These are phyloP conservation scores for Nebria brevicollis DNA, from an alignment of 2,888 invertebrate species.

Conservation along the genomic window DNA sequence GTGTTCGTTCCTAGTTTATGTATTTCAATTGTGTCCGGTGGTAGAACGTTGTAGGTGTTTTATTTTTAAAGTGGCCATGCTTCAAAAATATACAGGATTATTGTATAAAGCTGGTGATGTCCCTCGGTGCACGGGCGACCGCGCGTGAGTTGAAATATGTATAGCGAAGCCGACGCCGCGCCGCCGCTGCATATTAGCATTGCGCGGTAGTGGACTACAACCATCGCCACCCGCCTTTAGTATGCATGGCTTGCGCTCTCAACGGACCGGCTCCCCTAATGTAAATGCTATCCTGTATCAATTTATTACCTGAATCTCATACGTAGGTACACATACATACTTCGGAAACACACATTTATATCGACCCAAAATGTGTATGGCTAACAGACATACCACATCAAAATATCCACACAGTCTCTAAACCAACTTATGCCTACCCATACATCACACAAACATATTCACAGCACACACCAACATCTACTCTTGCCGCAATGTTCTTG, in stretches of 20 bases:
- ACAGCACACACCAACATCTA: too few relatives aligned
- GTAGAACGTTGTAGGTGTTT: too few relatives aligned
- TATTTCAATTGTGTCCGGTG: too few relatives aligned
- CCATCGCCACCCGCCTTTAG: constrained; percentile 12
- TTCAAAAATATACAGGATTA: background rate
- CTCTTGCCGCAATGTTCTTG: background rate
- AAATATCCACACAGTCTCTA: background rate
- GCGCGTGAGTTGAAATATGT: constrained; percentile 10
- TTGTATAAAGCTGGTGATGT: background rate
- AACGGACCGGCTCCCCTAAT: constrained; percentile 39
- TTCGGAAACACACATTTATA: background rate
- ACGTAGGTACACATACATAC: background rate
- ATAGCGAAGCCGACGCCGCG: constrained; percentile 2
- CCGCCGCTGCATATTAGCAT: constrained; percentile 17
- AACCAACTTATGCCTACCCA: too few relatives aligned
- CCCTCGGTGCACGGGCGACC: background rate
- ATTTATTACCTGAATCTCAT: constrained; percentile 52
- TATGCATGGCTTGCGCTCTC: constrained; percentile 28
- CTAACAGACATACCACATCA: too few relatives aligned
- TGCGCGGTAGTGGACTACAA: constrained; percentile 7
- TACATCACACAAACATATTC: too few relatives aligned
- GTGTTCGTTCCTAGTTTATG: too few relatives aligned
- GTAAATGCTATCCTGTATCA: constrained; percentile 53
- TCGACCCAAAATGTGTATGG: background rate
- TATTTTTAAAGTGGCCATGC: background rate